Conservation (phyloP, 1,140 invertebrate genomes). For the Sinella curviseta region DNA sequence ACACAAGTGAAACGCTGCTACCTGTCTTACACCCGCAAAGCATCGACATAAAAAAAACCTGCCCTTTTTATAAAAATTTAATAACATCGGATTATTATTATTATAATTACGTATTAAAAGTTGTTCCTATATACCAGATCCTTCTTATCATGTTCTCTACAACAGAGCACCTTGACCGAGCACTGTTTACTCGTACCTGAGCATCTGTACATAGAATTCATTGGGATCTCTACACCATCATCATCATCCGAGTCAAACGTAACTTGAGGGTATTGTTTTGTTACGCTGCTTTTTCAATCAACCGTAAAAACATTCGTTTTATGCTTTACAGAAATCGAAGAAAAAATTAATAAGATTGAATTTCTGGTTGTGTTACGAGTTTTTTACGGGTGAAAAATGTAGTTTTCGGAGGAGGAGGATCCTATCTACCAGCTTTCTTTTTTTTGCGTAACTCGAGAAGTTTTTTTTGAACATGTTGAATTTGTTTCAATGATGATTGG, state of each 20-base stretch:
- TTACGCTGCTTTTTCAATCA: not conserved
- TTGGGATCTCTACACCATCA: not conserved
- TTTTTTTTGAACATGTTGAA: not conserved
- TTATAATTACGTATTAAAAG: slow-evolving; percentile 21
- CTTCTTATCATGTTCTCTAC: not conserved
- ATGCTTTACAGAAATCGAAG: not conserved
- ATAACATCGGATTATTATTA: slow-evolving; percentile 6
- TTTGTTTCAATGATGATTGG: not conserved
- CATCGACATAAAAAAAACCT: not conserved
- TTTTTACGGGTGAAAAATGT: not conserved
- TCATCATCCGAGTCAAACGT: not conserved
- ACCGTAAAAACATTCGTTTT: not conserved
- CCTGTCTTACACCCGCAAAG: not conserved
- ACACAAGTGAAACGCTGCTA: not conserved
- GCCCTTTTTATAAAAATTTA: slow-evolving; percentile 3
- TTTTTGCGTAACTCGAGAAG: not conserved
- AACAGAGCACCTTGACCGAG: not conserved
- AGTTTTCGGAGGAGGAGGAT: not conserved
- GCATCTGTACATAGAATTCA: not conserved
- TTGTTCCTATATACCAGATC: not conserved
- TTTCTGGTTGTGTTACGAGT: not conserved
- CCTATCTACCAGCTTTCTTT: not conserved
- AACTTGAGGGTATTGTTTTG: not conserved
- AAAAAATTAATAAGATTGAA: not conserved
- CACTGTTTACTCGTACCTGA: not conserved